These are phyloP conservation scores for Turdus rufiventris DNA, from an alignment of 2,113 vertebrate genomes.

Conservation along the genomic window DNA sequence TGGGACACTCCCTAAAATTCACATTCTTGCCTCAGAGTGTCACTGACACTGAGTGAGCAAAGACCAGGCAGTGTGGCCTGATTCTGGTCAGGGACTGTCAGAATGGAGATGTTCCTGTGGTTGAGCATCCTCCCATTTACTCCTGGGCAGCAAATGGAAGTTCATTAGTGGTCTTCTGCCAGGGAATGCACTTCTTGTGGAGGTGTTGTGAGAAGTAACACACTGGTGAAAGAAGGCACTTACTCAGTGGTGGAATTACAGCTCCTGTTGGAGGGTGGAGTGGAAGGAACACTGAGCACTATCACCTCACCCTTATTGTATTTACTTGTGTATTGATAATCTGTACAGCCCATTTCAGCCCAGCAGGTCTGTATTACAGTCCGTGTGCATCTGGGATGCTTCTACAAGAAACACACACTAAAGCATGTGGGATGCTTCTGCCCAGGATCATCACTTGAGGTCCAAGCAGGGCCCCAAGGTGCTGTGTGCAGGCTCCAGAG, in stretches of 20 bases:
- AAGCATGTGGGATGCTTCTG: background rate
- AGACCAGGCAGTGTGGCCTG: fast-evolving
- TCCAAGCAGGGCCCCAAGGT: background rate
- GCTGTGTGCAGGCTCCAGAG: background rate
- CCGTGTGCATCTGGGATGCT: too few species aligned
- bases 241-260: fast-evolving
- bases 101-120: background rate
- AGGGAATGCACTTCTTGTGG: background rate
- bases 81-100: background rate
- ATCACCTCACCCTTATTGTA: background rate
- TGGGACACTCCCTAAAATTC: background rate
- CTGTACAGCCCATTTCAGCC: background rate
- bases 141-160: background rate
- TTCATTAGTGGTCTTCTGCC: background rate
- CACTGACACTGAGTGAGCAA: background rate
- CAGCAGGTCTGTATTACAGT: background rate
- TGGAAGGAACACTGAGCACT: fast-evolving
- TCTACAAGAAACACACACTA: background rate
- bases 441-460: background rate
- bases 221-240: fast-evolving
- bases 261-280: background rate
- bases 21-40: fast-evolving
- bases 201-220: background rate
- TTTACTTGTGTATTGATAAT: background rate
- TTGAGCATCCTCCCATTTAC: background rate